Conservation (phyloP, 2,797 vertebrate genomes). For the Euphonia xanthogaster region DNA sequence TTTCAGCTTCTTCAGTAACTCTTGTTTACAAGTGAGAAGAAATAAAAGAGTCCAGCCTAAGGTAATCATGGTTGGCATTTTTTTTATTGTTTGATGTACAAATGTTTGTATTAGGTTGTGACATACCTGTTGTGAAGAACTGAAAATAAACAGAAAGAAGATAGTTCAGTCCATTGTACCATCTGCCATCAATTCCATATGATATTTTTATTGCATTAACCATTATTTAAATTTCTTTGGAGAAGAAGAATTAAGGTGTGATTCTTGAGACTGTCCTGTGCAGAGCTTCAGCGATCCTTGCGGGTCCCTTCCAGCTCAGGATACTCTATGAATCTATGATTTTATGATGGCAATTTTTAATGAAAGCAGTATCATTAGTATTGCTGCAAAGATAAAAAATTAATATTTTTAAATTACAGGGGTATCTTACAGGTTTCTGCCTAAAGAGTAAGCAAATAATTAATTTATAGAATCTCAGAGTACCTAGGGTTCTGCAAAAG, state of each 20-base stretch:
- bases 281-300: neutral
- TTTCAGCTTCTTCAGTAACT: constrained; percentile 38
- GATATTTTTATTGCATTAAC: neutral
- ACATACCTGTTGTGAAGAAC: neutral
- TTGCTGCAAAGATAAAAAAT: neutral
- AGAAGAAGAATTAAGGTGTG: neutral
- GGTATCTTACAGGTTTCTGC: neutral
- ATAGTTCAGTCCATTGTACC: neutral
- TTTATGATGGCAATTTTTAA: neutral
- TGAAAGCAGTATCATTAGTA: neutral
- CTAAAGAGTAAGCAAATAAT: neutral
- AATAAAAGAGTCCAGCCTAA: constrained; percentile 48
- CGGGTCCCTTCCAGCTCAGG: neutral
- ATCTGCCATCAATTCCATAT: neutral
- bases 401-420: neutral
- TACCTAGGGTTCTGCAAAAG: neutral
- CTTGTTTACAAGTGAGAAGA: constrained; percentile 44
- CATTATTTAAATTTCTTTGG: neutral
- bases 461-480: neutral
- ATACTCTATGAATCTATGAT: neutral
- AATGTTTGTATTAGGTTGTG: neutral
- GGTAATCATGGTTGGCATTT: constrained; percentile 25
- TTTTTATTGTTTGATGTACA: neutral
- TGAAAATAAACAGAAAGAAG: neutral
- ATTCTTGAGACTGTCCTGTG: neutral